These are phyloP conservation scores for Cordilura impudica DNA, from an alignment of 2,888 invertebrate genomes.

Conservation along the genomic window DNA sequence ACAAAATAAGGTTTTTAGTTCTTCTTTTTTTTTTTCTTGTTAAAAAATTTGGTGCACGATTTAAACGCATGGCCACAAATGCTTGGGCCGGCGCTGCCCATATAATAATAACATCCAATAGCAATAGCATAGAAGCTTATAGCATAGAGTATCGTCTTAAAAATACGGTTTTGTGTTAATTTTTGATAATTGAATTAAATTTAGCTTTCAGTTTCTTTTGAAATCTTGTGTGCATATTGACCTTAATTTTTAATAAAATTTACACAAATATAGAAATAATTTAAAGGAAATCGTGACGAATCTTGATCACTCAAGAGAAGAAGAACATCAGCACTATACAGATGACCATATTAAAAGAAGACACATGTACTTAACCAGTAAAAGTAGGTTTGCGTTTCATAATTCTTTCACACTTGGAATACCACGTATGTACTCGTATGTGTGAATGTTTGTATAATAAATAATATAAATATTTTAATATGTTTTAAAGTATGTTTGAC, in stretches of 20 bases:
- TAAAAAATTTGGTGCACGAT: too few relatives aligned
- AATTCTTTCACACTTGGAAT: not conserved
- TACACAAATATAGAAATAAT: constrained; percentile 35
- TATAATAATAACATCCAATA: too few relatives aligned
- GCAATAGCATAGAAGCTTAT: too few relatives aligned
- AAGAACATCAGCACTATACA: too few relatives aligned
- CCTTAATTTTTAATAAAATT: constrained; percentile 49
- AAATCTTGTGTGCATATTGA: constrained; percentile 36
- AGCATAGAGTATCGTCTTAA: too few relatives aligned
- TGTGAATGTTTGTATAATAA: not conserved
- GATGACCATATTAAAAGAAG: constrained; percentile 16
- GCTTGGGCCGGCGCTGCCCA: too few relatives aligned
- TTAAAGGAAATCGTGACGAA: constrained; percentile 18
- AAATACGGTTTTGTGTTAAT: too few relatives aligned
- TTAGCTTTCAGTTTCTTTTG: too few relatives aligned
- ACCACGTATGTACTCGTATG: not conserved
- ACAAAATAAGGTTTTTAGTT: too few relatives aligned
- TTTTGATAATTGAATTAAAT: not conserved
- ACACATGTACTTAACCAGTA: not conserved
- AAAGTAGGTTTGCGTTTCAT: constrained; percentile 27
- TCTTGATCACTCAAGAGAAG: constrained; percentile 7
- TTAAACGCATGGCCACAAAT: too few relatives aligned
- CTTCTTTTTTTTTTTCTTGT: too few relatives aligned
- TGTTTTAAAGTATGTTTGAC: not conserved
- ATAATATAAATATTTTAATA: constrained; percentile 1